phyloP scores from a whole-genome alignment of 2,888 invertebrate genomes.

The Agrotis ipsilon region DNA sequence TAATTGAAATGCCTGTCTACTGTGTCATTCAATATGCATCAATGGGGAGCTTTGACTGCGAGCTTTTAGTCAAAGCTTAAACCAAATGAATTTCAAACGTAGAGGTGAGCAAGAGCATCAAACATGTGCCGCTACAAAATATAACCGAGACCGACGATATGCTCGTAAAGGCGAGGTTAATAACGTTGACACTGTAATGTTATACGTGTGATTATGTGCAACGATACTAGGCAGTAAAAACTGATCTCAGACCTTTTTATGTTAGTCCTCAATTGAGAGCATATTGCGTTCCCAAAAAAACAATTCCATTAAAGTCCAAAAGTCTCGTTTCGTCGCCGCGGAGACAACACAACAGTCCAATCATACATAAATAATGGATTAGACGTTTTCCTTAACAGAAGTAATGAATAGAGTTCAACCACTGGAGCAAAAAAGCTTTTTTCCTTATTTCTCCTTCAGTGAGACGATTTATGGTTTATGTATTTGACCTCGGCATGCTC shows the following conservation, averaged over 20 bases:
- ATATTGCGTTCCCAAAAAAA: conserved; percentile 24
- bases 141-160: conserved; percentile 17
- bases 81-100: conserved; percentile 32
- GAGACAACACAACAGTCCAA: conserved; percentile 48
- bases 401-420: conserved; percentile 81
- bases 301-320: conserved; percentile 11
- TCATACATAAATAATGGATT: conserved; percentile 70
- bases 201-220: conserved; percentile 8
- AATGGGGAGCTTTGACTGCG: conserved; percentile 19
- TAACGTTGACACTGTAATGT: conserved; percentile 14
- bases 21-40: conserved; percentile 48
- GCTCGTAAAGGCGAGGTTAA: conserved; percentile 31
- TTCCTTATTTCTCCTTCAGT: conserved; percentile 77
- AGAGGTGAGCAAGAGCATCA: background rate
- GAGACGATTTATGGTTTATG: conserved; percentile 85
- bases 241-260: background rate
- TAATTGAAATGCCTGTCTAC: conserved; percentile 69
- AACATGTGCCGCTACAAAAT: conserved; percentile 30
- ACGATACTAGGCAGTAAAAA: conserved; percentile 14
- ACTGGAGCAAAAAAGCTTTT: conserved; percentile 77
- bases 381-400: conserved; percentile 75
- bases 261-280: conserved; percentile 3
- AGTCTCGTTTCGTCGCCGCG: conserved; percentile 20
- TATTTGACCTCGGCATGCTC: conserved; percentile 83
- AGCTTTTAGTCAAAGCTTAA: conserved; percentile 35